Conservation (phyloP, 2,888 invertebrate species). For the Epirrhoe alternata region DNA sequence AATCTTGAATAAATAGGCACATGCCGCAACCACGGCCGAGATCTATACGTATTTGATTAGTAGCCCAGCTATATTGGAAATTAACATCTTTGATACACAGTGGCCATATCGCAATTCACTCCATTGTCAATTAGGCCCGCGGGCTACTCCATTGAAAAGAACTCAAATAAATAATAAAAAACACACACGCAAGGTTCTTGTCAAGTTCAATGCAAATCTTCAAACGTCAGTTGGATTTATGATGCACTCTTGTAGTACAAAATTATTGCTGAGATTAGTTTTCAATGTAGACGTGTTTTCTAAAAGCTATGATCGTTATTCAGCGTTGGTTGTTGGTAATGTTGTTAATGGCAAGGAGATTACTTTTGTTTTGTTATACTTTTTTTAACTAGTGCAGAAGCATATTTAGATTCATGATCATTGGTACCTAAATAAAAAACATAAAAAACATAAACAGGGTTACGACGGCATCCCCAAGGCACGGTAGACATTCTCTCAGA, state of each 20-base stretch:
- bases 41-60: conserved; percentile 24
- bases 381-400: no score
- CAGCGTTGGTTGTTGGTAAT: no score
- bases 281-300: background rate
- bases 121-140: conserved; percentile 57
- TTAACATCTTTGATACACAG: conserved; percentile 38
- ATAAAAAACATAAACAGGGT: no score
- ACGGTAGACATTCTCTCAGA: no score
- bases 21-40: conserved; percentile 8
- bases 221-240: background rate
- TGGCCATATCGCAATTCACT: conserved; percentile 41
- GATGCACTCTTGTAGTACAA: background rate
- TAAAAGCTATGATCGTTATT: background rate
- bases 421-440: no score
- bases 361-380: no score
- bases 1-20: background rate
- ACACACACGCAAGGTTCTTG: conserved; percentile 58
- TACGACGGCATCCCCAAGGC: no score
- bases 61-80: conserved; percentile 20
- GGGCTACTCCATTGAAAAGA: conserved; percentile 48
- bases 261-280: background rate
- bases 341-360: background rate
- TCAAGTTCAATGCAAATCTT: conserved; percentile 47
- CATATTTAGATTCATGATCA: no score
- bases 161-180: conserved; percentile 50